These are phyloP conservation scores for Sorex araneus DNA, from an alignment of 2,113 vertebrate species.

Conservation along the genomic window DNA sequence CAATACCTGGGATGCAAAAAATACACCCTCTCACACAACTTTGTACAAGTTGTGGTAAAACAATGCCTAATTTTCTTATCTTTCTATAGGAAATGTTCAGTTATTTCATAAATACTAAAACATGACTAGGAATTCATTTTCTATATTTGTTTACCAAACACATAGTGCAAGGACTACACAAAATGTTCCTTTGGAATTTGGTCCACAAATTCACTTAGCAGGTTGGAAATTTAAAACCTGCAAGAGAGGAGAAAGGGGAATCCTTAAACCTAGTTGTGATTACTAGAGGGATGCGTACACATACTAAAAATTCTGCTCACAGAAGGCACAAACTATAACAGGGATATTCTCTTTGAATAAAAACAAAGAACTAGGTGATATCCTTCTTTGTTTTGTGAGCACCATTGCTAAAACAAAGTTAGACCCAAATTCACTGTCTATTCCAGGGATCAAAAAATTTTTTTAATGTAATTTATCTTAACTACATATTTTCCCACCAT, in stretches of 20 bases:
- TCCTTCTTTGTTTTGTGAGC: constrained; percentile 78
- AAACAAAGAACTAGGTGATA: constrained; percentile 72
- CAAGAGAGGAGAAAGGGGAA: constrained; percentile 52
- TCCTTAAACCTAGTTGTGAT: constrained; percentile 65
- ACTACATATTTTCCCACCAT: constrained; percentile 83
- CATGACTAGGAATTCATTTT: constrained; percentile 65
- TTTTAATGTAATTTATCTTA: constrained; percentile 73
- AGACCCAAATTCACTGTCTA: constrained; percentile 78
- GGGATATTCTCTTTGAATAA: constrained; percentile 68
- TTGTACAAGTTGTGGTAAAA: constrained; percentile 59
- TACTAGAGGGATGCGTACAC: constrained; percentile 65
- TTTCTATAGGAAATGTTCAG: constrained; percentile 65
- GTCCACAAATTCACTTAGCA: constrained; percentile 85
- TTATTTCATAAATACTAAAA: constrained; percentile 80
- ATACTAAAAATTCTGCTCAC: constrained; percentile 79
- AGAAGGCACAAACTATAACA: constrained; percentile 78
- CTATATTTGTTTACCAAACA: constrained; percentile 80
- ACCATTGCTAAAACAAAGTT: constrained; percentile 80
- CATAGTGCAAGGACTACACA: constrained; percentile 65
- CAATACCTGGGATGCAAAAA: constrained; percentile 60
- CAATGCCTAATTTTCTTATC: constrained; percentile 63
- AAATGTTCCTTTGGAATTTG: constrained; percentile 84
- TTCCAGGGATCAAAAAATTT: constrained; percentile 60
- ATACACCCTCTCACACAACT: constrained; percentile 63
- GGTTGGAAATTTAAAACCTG: constrained; percentile 76